phyloP scores from a whole-genome alignment of 2,113 vertebrate species.

The Anoplopoma fimbria region DNA sequence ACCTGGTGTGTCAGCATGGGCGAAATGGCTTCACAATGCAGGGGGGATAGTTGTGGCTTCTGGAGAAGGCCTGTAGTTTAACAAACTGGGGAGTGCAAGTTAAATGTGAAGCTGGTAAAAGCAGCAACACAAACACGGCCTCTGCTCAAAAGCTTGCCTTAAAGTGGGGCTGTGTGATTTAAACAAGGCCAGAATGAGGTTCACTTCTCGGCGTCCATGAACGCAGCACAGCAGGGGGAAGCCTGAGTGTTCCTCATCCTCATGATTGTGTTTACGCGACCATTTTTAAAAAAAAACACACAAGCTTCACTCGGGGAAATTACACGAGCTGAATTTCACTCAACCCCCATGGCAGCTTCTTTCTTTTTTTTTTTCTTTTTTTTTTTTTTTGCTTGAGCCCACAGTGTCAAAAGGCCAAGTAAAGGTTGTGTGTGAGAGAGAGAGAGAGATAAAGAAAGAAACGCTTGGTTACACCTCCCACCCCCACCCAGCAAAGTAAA shows the following conservation, averaged over 20 bases:
- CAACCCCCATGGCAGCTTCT: constrained; percentile 37
- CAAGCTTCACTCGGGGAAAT: constrained; percentile 31
- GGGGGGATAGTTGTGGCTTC: constrained; percentile 54
- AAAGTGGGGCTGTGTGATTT: constrained; percentile 40
- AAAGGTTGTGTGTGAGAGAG: constrained; percentile 71
- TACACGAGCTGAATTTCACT: constrained; percentile 28
- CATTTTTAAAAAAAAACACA: constrained; percentile 42
- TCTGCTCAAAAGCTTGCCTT: constrained; percentile 20
- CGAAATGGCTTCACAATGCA: constrained; percentile 67
- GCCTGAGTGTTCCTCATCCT: constrained; percentile 10
- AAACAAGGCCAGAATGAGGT: constrained; percentile 49
- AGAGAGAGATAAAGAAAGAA: too few species aligned
- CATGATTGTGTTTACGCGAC: constrained; percentile 41
- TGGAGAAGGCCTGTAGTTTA: constrained; percentile 39
- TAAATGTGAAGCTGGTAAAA: constrained; percentile 30
- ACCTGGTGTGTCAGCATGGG: constrained; percentile 79
- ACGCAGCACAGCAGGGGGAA: too few species aligned
- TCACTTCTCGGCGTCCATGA: constrained; percentile 52
- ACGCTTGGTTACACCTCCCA: constrained; percentile 64
- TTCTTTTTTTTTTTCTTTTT: constrained; percentile 32
- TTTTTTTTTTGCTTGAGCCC: constrained; percentile 29
- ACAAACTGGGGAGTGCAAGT: constrained; percentile 19
- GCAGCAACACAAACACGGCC: constrained; percentile 16
- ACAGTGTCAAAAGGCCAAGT: constrained; percentile 76
- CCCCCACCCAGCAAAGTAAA: too few species aligned